Percentiles rank a stretch among this genome's conserved stretches.
phyloP scores from a whole-genome alignment of 2,113 vertebrate species.

The Notarius lentiginosus region DNA sequence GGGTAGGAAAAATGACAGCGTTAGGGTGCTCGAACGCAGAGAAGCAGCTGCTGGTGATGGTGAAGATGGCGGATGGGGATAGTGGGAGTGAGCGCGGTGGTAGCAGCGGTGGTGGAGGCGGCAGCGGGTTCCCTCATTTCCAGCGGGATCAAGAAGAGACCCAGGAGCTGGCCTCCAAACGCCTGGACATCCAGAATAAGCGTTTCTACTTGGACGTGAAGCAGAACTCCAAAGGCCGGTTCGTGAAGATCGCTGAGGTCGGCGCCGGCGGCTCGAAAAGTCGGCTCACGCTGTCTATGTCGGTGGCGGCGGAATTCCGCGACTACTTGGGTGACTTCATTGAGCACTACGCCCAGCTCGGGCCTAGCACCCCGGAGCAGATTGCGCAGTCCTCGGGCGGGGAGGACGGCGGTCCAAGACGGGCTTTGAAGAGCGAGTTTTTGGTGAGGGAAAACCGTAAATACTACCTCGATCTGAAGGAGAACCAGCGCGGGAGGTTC shows the following conservation, averaged over 20 bases:
- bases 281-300: slow-evolving; percentile 92
- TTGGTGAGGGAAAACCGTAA: slow-evolving; percentile 88
- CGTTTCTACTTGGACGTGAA: slow-evolving; percentile 90
- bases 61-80: slow-evolving; percentile 94
- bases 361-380: slow-evolving; percentile 90
- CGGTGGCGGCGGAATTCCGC: slow-evolving; percentile 91
- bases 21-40: slow-evolving; percentile 51
- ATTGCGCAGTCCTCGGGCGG: slow-evolving; percentile 84
- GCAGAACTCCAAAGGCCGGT: slow-evolving; percentile 90
- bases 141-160: slow-evolving; percentile 86
- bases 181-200: slow-evolving; percentile 90
- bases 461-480: slow-evolving; percentile 92
- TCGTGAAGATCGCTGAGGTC: slow-evolving; percentile 97
- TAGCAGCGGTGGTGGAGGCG: slow-evolving; percentile 67
- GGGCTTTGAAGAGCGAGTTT: slow-evolving; percentile 88
- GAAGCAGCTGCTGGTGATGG: slow-evolving; percentile 75
- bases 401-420: slow-evolving; percentile 80
- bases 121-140: slow-evolving; percentile 75
- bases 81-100: slow-evolving; percentile 84
- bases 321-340: slow-evolving; percentile 91
- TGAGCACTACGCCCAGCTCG: slow-evolving; percentile 90
- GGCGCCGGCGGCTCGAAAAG: slow-evolving; percentile 92
- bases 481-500: slow-evolving; percentile 89
- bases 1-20: slow-evolving; percentile 38
- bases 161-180: slow-evolving; percentile 87